Base-by-base conservation (phyloP, 2,888 invertebrate species). In the Nematopogon swammerdamellus region DNA sequence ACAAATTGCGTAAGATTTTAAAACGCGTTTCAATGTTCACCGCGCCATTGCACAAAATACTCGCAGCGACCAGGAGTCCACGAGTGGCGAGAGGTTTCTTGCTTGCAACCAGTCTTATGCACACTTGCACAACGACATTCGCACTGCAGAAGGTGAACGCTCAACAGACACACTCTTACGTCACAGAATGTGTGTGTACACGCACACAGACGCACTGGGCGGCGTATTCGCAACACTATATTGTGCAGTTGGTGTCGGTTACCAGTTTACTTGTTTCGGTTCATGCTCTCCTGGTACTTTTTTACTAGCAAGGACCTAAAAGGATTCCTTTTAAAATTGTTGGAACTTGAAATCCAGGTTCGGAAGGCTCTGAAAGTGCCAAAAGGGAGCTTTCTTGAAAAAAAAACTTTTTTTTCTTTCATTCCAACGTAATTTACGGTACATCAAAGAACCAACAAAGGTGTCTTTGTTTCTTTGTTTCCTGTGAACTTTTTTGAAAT, bases 51-150 rank as follows among this genome's bases (percentile, higher is more conserved):
- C 36, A 36, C 36, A 14, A 14, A 36, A 14, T 14, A 14, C 54
- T 57, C 54, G 52, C 44, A 52, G 57, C 63, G 75, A 77, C 77
- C 64, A 77, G 76, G 76, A 61, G 66, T 53, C 52, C 64, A 77
- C 63, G 64, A 58, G 57, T 51, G 54, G 55, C 57, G 56, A 59
- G 64, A 62, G 68, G 68, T 72, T 66, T 67, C 62, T n/a, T n/a
- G n/a, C n/a, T n/a, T 63, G 69, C 66, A 68, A 66, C 63, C 63
- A 62, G 56, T 45, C 60, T 56, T 53, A 50, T 63, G 65, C 65
- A 67, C 63, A 72, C 69, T 68, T 68, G 69, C 68, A 68, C 67
- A 68, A 72, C 70, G 64, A 64, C 64, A 67, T 65, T 64, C 60
- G 64, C 63, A 62, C 57, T 60, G 36, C 36, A 36, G 36, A 36